Evolutionary conservation across 30 jellyfish, hydroid and myxozoan genomes (phyloP), one percentile per base, ranked within the genome.

Genomic region (Phacellophora camtschatica): DNA sequence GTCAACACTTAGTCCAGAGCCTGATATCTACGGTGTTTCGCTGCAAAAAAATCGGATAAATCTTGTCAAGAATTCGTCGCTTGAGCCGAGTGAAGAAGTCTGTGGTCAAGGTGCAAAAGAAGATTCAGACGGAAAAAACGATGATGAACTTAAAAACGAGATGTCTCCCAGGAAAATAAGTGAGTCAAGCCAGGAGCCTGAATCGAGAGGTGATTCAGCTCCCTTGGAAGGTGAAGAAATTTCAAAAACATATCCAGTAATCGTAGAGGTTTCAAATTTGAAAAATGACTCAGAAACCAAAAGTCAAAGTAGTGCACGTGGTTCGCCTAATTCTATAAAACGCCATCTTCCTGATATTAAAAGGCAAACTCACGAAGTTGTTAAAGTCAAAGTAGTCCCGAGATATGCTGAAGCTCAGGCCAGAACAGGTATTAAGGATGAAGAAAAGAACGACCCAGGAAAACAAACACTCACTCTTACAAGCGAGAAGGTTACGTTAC

Each of bases 381-480:
- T 43, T 22, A 78, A 64, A 62, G 25, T 35, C 25, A 80, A 39
- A 80, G 91, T 80, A 6, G 84, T 80, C 5, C 91, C 91, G 0
- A 56, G 77, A 0, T 80, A 29, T 29, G 20, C 46, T 10, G 84
- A 33, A 19, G 43, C 27, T 8, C 32, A 15, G 33, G 36, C 18
- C 16, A 32, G 16, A 1, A 9, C n/a, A 5, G 19, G 59, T 18
- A n/a, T 28, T 12, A 37, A 9, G 15, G 33, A 19, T 25, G 20
- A 20, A 29, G 50, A 35, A 16, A 31, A 2, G 15, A 49, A 57
- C 35, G 55, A 1, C 33, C 48, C 20, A 45, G 24, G 62, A 6
- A 37, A 63, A 66, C 16, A 61, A 66, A 37, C 61, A 28, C 30
- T 46, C 28, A 16, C 61, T 16, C 20, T 46, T 7, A 46, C 10